Percentiles rank a stretch among this genome's conserved stretches.
Conservation (phyloP, 2,888 invertebrate genomes). For the Suillia variegata region DNA sequence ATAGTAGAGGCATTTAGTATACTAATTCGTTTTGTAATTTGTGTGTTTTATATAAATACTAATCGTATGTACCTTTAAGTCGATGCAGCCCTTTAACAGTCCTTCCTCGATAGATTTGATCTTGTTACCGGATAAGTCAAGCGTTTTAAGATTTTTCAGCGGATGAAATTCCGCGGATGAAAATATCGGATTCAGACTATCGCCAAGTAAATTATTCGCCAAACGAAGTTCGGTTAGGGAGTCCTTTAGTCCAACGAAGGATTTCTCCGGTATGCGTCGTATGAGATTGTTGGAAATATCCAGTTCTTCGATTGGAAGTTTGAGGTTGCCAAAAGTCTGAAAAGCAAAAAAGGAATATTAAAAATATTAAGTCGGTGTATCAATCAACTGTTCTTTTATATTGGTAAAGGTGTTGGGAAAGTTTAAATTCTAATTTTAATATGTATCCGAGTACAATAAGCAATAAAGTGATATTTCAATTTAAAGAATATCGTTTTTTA, state of each 20-base stretch:
- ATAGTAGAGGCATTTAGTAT: neutral
- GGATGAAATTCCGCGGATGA: slow-evolving; percentile 84
- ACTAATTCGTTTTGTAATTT: neutral
- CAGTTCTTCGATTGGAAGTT: slow-evolving; percentile 74
- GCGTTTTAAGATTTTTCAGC: slow-evolving; percentile 71
- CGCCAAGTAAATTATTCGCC: slow-evolving; percentile 84
- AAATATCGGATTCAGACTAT: slow-evolving; percentile 88
- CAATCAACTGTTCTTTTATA: neutral
- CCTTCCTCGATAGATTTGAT: slow-evolving; percentile 86
- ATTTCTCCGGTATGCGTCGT: slow-evolving; percentile 76
- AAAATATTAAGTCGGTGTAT: no score
- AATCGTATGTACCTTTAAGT: slow-evolving; percentile 77
- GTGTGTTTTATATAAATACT: no score
- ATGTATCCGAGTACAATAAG: neutral
- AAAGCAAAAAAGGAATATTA: no score
- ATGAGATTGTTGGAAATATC: slow-evolving; percentile 85
- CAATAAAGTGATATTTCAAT: no score
- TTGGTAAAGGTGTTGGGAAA: neutral
- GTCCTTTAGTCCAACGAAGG: slow-evolving; percentile 70
- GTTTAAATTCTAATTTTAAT: neutral
- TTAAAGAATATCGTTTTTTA: no score
- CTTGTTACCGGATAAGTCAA: slow-evolving; percentile 81
- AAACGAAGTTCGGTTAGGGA: slow-evolving; percentile 74
- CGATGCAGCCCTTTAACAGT: slow-evolving; percentile 80
- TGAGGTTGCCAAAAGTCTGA: slow-evolving; percentile 71